phyloP scores from a whole-genome alignment of 1,140 invertebrate genomes.

The Aphaenogaster ashmeadi region DNA sequence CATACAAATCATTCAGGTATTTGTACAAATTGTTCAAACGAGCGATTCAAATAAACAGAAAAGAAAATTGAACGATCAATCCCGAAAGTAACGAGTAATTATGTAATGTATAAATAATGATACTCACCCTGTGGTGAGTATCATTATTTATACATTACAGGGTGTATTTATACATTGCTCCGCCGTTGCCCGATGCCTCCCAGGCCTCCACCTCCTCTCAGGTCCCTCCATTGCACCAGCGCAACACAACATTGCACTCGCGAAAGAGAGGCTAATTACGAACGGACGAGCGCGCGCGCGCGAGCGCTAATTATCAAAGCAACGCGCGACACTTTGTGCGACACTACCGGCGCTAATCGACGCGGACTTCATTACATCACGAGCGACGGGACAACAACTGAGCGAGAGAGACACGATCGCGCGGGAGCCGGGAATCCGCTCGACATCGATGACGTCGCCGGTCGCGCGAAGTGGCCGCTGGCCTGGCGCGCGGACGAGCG shows the following conservation, averaged over 20 bases:
- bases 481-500: background rate
- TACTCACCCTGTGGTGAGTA: background rate
- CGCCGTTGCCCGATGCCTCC: background rate
- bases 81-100: background rate
- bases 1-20: background rate
- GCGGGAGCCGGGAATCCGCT: background rate
- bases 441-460: background rate
- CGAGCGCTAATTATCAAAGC: background rate
- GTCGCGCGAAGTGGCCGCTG: background rate
- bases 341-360: background rate
- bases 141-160: no score
- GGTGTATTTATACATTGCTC: background rate
- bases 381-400: background rate
- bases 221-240: background rate
- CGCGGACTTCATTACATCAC: background rate
- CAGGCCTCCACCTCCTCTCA: background rate
- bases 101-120: background rate
- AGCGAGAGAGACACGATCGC: background rate
- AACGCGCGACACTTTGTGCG: background rate
- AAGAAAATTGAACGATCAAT: background rate
- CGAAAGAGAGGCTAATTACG: background rate
- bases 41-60: background rate
- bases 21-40: background rate
- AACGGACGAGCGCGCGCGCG: background rate
- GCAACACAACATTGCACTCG: background rate